These are phyloP conservation scores for Pachycephus smyrnensis DNA, from an alignment of 2,888 invertebrate genomes.

Conservation along the genomic window DNA sequence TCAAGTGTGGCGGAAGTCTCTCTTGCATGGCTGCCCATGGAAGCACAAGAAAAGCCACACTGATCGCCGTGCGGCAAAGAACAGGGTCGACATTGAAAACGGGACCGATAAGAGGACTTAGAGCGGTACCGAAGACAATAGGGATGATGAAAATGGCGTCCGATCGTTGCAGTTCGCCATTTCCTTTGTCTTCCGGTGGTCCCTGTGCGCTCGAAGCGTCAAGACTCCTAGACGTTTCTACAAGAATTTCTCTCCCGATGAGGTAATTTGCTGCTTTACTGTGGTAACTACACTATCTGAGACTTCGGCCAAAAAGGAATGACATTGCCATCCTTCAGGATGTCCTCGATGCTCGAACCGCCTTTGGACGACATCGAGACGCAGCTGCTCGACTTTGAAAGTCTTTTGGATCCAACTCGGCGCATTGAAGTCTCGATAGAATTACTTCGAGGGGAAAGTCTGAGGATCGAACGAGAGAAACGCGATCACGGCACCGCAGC, in stretches of 20 bases:
- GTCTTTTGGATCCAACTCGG: conserved; percentile 3
- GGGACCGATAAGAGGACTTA: too few species aligned
- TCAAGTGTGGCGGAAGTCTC: too few species aligned
- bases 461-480: background rate
- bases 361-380: background rate
- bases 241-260: background rate
- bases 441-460: background rate
- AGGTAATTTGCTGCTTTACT: background rate
- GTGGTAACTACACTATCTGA: background rate
- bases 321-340: background rate
- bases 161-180: too few species aligned
- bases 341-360: background rate
- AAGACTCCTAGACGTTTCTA: too few species aligned
- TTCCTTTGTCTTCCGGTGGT: too few species aligned
- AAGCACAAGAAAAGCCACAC: too few species aligned
- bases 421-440: background rate
- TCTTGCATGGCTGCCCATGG: too few species aligned
- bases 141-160: too few species aligned
- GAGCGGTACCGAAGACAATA: too few species aligned
- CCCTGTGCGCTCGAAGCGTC: too few species aligned
- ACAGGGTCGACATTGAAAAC: too few species aligned
- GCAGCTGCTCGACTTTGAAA: background rate
- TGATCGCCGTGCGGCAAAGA: too few species aligned
- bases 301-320: background rate
- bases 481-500: background rate